phyloP scores from a whole-genome alignment of 2,797 vertebrate species.

The Halcyon chelicuti region DNA sequence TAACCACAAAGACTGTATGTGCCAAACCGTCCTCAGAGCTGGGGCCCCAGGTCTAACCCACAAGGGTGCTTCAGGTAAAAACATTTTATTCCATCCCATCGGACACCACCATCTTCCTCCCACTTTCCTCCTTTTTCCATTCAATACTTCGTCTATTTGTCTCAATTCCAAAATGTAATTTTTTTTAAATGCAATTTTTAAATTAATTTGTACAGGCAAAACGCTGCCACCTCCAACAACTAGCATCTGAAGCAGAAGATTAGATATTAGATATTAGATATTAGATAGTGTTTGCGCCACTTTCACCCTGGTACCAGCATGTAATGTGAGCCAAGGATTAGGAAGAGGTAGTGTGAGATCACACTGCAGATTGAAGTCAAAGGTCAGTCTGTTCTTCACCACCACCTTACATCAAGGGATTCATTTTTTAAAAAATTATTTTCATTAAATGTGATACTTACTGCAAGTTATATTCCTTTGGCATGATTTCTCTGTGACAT shows the following conservation, averaged over 20 bases:
- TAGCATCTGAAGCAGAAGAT: neutral
- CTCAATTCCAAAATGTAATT: neutral
- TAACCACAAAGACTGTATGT: neutral
- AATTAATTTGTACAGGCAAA: conserved; percentile 12
- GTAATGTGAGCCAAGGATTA: neutral
- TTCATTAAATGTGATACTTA: neutral
- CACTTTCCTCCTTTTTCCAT: neutral
- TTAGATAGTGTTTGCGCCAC: neutral
- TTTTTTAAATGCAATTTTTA: neutral
- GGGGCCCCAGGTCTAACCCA: neutral
- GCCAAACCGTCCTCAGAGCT: neutral
- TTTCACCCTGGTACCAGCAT: neutral
- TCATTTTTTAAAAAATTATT: neutral
- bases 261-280: neutral
- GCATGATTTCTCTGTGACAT: neutral
- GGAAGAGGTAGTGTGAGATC: neutral
- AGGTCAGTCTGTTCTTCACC: neutral
- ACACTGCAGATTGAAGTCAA: neutral
- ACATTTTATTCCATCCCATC: neutral
- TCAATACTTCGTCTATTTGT: neutral
- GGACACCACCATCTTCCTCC: neutral
- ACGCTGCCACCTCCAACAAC: neutral
- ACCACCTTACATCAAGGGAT: neutral
- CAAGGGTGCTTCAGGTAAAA: neutral
- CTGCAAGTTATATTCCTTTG: neutral